These are phyloP conservation scores for Callyntrura guangdongensis DNA, from an alignment of 2,888 invertebrate species.

Conservation along the genomic window DNA sequence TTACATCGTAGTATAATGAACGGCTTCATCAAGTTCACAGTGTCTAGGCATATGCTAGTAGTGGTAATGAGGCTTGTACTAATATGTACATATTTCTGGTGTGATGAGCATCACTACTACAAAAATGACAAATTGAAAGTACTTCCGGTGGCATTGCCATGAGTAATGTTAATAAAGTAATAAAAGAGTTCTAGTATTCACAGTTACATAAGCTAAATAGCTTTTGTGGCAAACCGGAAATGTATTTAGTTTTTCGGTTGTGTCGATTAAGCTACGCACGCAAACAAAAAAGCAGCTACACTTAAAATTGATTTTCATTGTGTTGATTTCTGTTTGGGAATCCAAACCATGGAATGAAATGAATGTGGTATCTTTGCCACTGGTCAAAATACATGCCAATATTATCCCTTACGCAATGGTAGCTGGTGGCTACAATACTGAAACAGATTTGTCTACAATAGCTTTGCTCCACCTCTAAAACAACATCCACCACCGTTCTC, in stretches of 20 bases:
- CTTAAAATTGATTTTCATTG: too few relatives aligned
- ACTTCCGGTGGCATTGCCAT: background rate
- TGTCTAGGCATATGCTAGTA: constrained; percentile 35
- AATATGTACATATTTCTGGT: constrained; percentile 27
- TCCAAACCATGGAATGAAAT: too few relatives aligned
- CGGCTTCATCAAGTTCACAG: constrained; percentile 47
- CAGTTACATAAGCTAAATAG: background rate
- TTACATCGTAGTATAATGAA: constrained; percentile 36
- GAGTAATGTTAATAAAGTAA: background rate
- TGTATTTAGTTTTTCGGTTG: background rate
- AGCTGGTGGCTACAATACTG: constrained; percentile 10
- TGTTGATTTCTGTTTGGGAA: too few relatives aligned
- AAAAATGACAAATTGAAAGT: constrained; percentile 43
- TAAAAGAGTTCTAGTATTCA: too few relatives aligned
- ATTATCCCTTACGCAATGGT: too few relatives aligned
- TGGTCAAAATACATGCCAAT: too few relatives aligned
- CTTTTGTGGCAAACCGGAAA: background rate
- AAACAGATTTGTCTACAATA: constrained; percentile 27
- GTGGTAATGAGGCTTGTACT: constrained; percentile 9
- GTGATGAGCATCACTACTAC: constrained; percentile 28
- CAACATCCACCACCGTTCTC: background rate
- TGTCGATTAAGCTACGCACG: too few relatives aligned
- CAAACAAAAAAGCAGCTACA: too few relatives aligned
- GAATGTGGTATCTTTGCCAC: too few relatives aligned
- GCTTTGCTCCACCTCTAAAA: constrained; percentile 1